Conservation (phyloP, 2,888 invertebrate genomes). For the Protodeltote pygarga region DNA sequence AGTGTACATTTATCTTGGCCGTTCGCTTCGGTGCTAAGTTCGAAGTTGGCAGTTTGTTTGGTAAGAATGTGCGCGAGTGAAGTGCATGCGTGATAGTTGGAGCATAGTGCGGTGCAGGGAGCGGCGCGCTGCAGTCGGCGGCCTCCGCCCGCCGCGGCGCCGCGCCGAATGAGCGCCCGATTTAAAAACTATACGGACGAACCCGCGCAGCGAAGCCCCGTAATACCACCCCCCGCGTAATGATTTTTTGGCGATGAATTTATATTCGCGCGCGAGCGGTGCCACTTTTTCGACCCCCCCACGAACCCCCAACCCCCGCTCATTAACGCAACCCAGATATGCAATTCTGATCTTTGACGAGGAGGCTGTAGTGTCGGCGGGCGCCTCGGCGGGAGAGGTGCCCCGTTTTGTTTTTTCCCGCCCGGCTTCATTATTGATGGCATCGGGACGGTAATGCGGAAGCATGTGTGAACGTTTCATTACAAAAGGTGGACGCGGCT, state of each 20-base stretch:
- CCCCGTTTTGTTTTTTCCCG: slow-evolving; percentile 86
- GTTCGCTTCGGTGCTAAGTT: slow-evolving; percentile 9
- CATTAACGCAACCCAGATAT: slow-evolving; percentile 89
- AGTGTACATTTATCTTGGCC: background rate
- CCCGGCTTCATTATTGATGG: slow-evolving; percentile 88
- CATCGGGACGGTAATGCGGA: slow-evolving; percentile 87
- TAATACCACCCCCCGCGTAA: slow-evolving; percentile 93
- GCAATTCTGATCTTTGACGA: slow-evolving; percentile 89
- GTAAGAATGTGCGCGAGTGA: slow-evolving; percentile 32
- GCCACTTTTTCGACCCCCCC: slow-evolving; percentile 86
- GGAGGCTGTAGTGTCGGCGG: slow-evolving; percentile 87
- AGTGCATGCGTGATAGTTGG: slow-evolving; percentile 76
- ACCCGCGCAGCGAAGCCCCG: slow-evolving; percentile 86
- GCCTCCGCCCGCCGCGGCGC: slow-evolving; percentile 80
- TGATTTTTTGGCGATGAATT: slow-evolving; percentile 95
- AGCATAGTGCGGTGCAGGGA: slow-evolving; percentile 61
- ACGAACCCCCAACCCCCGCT: slow-evolving; percentile 80
- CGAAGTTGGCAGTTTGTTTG: slow-evolving; percentile 33
- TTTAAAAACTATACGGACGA: slow-evolving; percentile 86
- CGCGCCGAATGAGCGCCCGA: slow-evolving; percentile 84
- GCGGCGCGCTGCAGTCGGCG: slow-evolving; percentile 67
- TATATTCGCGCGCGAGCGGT: slow-evolving; percentile 90
- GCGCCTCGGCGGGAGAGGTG: slow-evolving; percentile 85
- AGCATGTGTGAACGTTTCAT: slow-evolving; percentile 87
- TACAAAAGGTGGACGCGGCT: slow-evolving; percentile 86